A percentile compares a stretch with the other conserved stretches of the same genome.
Evolutionary conservation across 1,140 invertebrate species (phyloP).

Genomic region (Pogonus chalceus): DNA sequence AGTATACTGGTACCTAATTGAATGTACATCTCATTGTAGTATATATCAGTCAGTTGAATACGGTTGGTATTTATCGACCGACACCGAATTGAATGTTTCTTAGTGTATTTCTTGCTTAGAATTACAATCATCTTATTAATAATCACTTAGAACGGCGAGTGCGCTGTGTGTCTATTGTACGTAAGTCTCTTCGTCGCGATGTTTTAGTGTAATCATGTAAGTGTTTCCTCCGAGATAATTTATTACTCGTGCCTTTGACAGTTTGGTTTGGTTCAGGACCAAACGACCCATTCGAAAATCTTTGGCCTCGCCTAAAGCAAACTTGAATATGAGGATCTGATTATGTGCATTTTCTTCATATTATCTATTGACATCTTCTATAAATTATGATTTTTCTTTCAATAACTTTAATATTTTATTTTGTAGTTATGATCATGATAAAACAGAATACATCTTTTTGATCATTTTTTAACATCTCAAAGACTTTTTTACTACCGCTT

Average conservation of each 20-base stretch:
- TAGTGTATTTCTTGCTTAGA: background rate
- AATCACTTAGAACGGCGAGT: background rate
- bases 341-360: too few species aligned
- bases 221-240: slow-evolving; percentile 3
- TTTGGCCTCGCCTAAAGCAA: background rate
- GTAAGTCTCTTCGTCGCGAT: background rate
- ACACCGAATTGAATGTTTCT: too few species aligned
- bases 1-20: too few species aligned
- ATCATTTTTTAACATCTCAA: too few species aligned
- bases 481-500: too few species aligned
- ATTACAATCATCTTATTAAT: slow-evolving; percentile 2
- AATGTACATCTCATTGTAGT: too few species aligned
- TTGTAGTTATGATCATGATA: background rate
- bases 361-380: too few species aligned
- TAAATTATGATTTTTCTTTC: background rate
- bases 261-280: background rate
- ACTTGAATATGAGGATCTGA: background rate
- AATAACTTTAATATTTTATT: background rate
- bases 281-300: background rate
- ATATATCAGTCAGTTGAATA: too few species aligned
- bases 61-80: too few species aligned
- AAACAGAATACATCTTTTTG: too few species aligned
- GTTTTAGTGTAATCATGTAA: slow-evolving; percentile 5
- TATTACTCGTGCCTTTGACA: slow-evolving; percentile 6
- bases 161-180: background rate